Percentiles rank a stretch among this genome's conserved stretches.
Conservation (phyloP, 2,888 invertebrate species). For the Plagiodera versicolora region DNA sequence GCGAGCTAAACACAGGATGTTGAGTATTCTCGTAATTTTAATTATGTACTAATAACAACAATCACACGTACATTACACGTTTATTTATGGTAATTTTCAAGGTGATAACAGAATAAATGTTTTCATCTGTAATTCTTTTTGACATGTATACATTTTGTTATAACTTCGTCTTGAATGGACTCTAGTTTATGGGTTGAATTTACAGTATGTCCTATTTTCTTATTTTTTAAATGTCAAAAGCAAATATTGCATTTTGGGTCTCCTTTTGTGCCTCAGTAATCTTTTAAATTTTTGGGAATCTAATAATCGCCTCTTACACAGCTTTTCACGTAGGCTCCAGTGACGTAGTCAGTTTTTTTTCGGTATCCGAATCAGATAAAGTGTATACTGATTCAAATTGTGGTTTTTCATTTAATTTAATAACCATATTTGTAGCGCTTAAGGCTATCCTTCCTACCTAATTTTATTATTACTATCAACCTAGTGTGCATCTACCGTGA, state of each 20-base stretch:
- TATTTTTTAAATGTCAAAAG: no score
- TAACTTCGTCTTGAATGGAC: neutral
- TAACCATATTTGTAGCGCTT: slow-evolving; percentile 16
- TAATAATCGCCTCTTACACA: no score
- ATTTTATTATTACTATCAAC: slow-evolving; percentile 20
- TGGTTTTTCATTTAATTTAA: slow-evolving; percentile 15
- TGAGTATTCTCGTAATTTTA: slow-evolving; percentile 10
- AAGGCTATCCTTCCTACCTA: slow-evolving; percentile 11
- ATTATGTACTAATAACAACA: slow-evolving; percentile 10
- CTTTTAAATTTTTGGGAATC: no score
- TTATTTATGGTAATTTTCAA: slow-evolving; percentile 25
- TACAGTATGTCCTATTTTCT: no score
- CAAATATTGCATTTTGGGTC: no score
- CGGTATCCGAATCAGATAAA: no score
- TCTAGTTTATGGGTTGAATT: no score
- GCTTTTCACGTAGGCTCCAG: no score
- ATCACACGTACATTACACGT: neutral
- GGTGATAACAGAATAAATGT: slow-evolving; percentile 10
- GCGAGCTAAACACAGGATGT: slow-evolving; percentile 8
- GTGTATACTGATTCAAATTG: slow-evolving; percentile 16
- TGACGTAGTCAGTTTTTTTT: no score
- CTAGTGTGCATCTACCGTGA: slow-evolving; percentile 9
- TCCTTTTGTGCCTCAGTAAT: no score
- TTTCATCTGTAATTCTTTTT: slow-evolving; percentile 3
- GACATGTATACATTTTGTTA: slow-evolving; percentile 1